Percentiles rank a stretch among this genome's conserved stretches.
phyloP scores from a whole-genome alignment of 2,888 invertebrate genomes.

The Cheiracanthium punctorium region DNA sequence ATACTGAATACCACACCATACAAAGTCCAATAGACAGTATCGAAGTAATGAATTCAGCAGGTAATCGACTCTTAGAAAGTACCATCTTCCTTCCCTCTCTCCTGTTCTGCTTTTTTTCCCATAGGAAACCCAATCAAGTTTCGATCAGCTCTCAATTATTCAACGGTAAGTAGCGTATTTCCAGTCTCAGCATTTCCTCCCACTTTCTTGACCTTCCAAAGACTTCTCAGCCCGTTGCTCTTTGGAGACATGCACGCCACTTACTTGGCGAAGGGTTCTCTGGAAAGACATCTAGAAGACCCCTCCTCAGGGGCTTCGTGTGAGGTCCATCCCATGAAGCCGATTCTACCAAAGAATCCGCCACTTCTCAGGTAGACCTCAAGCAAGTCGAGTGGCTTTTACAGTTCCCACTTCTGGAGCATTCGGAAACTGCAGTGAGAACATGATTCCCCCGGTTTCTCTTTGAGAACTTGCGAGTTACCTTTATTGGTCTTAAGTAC shows the following conservation, averaged over 20 bases:
- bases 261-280: conserved; percentile 3
- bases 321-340: conserved; percentile 44
- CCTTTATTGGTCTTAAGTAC: conserved; percentile 41
- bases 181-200: conserved; percentile 43
- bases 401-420: conserved; percentile 39
- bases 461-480: neutral
- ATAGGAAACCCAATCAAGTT: conserved; percentile 56
- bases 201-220: conserved; percentile 49
- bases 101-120: conserved; percentile 2
- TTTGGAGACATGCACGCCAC: conserved; percentile 42
- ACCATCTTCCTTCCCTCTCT: neutral
- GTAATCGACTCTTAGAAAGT: neutral
- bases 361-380: conserved; percentile 29
- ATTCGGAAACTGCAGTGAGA: conserved; percentile 35
- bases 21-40: too few species aligned
- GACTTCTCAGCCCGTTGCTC: conserved; percentile 32
- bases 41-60: neutral
- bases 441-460: conserved; percentile 21
- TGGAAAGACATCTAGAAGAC: neutral
- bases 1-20: too few species aligned
- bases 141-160: conserved; percentile 43
- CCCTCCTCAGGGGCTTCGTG: conserved; percentile 34
- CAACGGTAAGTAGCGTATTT: conserved; percentile 51
- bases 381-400: conserved; percentile 38
- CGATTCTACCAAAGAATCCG: conserved; percentile 52